A percentile compares a stretch with the other conserved stretches of the same genome.
phyloP scores from a whole-genome alignment of 2,888 invertebrate genomes.

The Alcis repandata region DNA sequence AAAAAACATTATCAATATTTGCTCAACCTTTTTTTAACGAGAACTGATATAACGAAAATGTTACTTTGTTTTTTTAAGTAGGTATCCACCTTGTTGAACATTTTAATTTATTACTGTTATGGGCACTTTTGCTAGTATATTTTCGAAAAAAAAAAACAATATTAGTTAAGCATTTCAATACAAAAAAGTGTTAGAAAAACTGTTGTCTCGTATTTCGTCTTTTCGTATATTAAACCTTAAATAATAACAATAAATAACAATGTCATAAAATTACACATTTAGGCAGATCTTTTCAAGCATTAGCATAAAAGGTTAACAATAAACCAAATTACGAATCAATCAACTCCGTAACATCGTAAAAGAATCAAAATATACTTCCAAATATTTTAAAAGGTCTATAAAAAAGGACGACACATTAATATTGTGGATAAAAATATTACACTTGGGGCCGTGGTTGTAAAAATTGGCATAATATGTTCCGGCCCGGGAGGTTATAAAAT shows the following conservation, averaged over 20 bases:
- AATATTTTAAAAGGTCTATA: slow-evolving; percentile 57
- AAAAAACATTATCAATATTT: slow-evolving; percentile 2
- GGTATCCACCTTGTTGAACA: not conserved
- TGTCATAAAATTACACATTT: too few relatives aligned
- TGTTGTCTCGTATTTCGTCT: too few relatives aligned
- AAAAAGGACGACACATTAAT: slow-evolving; percentile 66
- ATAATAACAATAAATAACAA: too few relatives aligned
- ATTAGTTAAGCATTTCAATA: too few relatives aligned
- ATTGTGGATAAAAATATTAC: slow-evolving; percentile 66
- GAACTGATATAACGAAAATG: not conserved
- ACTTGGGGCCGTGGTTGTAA: slow-evolving; percentile 62
- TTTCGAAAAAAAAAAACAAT: not conserved
- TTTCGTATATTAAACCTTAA: too few relatives aligned
- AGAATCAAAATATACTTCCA: slow-evolving; percentile 38
- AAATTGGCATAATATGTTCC: slow-evolving; percentile 67
- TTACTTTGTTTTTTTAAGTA: not conserved
- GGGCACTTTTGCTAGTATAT: not conserved
- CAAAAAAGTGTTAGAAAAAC: too few relatives aligned
- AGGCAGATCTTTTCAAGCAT: too few relatives aligned
- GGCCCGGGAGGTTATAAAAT: slow-evolving; percentile 58
- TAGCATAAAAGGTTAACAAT: not conserved
- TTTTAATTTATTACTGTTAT: not conserved
- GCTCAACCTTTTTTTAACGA: not conserved
- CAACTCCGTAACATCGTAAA: slow-evolving; percentile 20
- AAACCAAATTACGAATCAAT: not conserved